These are phyloP conservation scores for Peromyscus californicus DNA, from an alignment of 2,113 vertebrate species.

Conservation along the genomic window DNA sequence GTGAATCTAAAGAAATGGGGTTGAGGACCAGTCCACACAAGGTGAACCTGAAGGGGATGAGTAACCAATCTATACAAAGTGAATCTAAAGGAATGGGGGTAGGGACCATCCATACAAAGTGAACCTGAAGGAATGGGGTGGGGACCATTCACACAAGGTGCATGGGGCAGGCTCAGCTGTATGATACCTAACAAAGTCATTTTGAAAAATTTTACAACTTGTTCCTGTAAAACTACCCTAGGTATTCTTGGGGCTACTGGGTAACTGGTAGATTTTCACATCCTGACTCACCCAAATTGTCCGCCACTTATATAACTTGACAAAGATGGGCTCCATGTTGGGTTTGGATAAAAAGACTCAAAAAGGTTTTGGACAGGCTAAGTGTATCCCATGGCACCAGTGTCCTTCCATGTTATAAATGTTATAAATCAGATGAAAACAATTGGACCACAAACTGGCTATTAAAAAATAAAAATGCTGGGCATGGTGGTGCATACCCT, in stretches of 20 bases:
- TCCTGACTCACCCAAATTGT: too few species aligned
- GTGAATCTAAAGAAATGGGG: too few species aligned
- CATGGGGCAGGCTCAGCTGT: not conserved
- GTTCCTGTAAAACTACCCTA: not conserved
- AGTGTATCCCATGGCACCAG: not conserved
- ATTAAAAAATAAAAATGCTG: not conserved
- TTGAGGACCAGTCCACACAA: too few species aligned
- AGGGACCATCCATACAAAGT: too few species aligned
- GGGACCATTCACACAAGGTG: too few species aligned
- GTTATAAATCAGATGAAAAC: not conserved
- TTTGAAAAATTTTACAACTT: not conserved
- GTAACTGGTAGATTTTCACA: not conserved
- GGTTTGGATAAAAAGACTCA: not conserved
- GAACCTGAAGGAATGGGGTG: too few species aligned
- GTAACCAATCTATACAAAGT: too few species aligned
- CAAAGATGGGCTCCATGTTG: not conserved
- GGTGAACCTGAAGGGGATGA: too few species aligned
- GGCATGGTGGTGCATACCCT: not conserved
- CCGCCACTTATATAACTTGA: not conserved
- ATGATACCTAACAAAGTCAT: not conserved
- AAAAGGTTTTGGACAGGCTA: not conserved
- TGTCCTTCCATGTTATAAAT: not conserved
- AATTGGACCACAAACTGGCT: not conserved
- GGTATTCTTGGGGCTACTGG: not conserved
- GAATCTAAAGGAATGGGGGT: too few species aligned